Base-by-base conservation (phyloP, 2,888 invertebrate species). In the Asteroscopus sphinx region DNA sequence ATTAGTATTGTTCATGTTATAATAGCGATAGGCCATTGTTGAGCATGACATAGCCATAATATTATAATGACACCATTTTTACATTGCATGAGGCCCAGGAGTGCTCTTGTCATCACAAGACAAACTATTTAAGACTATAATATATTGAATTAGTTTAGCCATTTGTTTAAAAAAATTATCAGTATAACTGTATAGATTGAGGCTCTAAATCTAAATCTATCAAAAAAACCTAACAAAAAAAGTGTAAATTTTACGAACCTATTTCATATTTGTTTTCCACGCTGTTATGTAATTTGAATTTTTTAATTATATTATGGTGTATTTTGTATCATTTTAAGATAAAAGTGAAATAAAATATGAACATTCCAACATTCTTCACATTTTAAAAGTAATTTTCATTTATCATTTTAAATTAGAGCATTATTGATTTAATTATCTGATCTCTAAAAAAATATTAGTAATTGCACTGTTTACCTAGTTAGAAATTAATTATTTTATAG, bases 301-400 rank as follows among this genome's bases (percentile, higher is more conserved):
- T 37, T 46, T 47, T 48, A 35, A 35, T 9, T 35, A 35, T 45
- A 13, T 4, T 49, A 47, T 0, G 8, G 15, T 36, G 15, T 55
- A 46, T 60, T 61, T 51, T 66, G 39, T 64, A 32, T 48, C 53
- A 59, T 51, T 62, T 44, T 73, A 68, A 76, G 62, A 47, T 40
- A 33, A 68, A 66, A 73, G 70, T 69, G 76, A 63, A 66, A 52
- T 60, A 53, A 60, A 62, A 59, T 63, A 58, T 67, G 37, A 62
- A 72, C 60, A 68, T 68, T 68, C 76, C 77, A 71, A 49, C 32
- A 41, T 36, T 48, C 7, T 32, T 45, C 36, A 35, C 26, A 35
- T 35, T 51, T 37, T 16, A 6, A 54, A 47, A 16, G n/a, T 32
- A 25, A 30, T 45, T 37, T 45, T 67, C 15, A 40, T 28, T 39